Evolutionary conservation across 2,888 invertebrate species (phyloP).

Genomic region (Pristionchus exspectatus): DNA sequence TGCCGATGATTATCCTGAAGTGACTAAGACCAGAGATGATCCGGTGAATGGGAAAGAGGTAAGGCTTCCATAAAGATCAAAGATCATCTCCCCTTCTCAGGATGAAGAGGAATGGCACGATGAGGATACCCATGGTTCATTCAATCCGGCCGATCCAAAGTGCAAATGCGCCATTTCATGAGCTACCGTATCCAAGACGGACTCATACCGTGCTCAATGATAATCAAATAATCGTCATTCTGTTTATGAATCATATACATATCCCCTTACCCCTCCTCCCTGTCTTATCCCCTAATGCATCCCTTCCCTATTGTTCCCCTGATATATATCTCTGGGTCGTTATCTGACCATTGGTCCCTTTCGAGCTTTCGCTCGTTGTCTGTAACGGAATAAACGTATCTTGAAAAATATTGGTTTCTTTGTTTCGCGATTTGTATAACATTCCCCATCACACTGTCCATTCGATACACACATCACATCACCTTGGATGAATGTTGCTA

Average conservation of each 20-base stretch:
- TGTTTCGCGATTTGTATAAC: too few species aligned
- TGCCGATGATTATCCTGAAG: too few species aligned
- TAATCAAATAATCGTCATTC: background rate
- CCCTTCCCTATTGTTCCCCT: too few species aligned
- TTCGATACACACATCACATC: too few species aligned
- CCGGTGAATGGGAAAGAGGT: background rate
- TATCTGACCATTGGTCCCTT: background rate
- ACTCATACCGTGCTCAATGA: background rate
- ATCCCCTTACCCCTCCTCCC: background rate
- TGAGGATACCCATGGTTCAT: background rate
- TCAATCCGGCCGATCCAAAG: background rate
- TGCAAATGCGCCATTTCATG: conserved; percentile 8
- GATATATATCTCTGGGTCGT: background rate
- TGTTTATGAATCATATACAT: background rate
- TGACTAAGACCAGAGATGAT: too few species aligned
- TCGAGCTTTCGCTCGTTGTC: background rate
- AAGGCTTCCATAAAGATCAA: background rate
- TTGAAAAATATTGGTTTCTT: too few species aligned
- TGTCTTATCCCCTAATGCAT: background rate
- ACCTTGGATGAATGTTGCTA: too few species aligned
- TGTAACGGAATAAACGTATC: too few species aligned
- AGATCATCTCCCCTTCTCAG: background rate
- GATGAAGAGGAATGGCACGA: conserved; percentile 24
- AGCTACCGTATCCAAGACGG: background rate
- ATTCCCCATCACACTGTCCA: too few species aligned